phyloP scores from a whole-genome alignment of 2,797 vertebrate genomes.

The Setipinna tenuifilis region DNA sequence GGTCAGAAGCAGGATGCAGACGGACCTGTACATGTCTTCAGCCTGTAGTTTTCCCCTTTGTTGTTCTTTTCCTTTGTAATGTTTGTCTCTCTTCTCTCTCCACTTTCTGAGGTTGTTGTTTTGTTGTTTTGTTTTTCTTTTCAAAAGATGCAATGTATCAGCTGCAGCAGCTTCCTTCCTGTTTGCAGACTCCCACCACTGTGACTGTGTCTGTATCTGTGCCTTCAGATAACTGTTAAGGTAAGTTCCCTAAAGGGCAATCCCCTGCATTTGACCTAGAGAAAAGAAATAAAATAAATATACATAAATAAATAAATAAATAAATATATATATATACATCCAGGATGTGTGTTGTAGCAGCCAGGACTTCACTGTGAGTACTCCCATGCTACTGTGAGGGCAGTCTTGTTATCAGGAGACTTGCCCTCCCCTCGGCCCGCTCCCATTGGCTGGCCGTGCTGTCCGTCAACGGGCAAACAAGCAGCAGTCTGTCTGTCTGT shows the following conservation, averaged over 20 bases:
- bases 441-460: conserved; percentile 42
- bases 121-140: not conserved
- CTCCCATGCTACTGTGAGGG: conserved; percentile 51
- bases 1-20: conserved; percentile 73
- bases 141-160: not conserved
- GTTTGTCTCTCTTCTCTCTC: conserved; percentile 32
- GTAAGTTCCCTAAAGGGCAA: conserved; percentile 26
- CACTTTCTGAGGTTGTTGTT: not conserved
- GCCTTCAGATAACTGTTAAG: not conserved
- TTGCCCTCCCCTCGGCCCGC: conserved; percentile 26
- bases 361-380: conserved; percentile 65
- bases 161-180: not conserved
- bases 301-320: conserved; percentile 47
- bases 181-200: not conserved
- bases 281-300: too few relatives aligned
- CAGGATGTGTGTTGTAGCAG: conserved; percentile 64
- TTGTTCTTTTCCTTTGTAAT: conserved; percentile 52
- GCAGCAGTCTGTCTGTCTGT: conserved; percentile 24
- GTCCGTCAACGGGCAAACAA: conserved; percentile 29
- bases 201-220: too few relatives aligned
- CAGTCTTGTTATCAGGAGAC: conserved; percentile 10
- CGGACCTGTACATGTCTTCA: conserved; percentile 71
- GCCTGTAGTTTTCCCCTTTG: conserved; percentile 48
- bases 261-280: not conserved
- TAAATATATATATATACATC: conserved; percentile 63